Percentiles rank a stretch among this genome's conserved stretches.
phyloP scores from a whole-genome alignment of 2,113 vertebrate genomes.

The Cephalopterus ornatus region DNA sequence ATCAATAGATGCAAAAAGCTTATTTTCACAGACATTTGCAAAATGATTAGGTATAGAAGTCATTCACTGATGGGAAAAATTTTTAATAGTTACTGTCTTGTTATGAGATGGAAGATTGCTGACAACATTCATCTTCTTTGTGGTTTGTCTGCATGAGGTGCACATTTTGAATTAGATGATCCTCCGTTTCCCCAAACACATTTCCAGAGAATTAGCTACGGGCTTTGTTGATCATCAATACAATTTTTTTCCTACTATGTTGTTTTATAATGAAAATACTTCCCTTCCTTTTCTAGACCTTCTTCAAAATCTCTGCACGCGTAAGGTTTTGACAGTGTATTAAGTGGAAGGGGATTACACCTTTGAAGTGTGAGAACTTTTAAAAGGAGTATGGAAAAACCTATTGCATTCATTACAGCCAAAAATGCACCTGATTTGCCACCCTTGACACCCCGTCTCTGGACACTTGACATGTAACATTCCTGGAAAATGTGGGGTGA shows the following conservation, averaged over 20 bases:
- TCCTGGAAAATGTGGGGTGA: background rate
- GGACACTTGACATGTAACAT: background rate
- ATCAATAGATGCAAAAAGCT: background rate
- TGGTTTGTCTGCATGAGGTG: background rate
- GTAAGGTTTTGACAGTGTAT: background rate
- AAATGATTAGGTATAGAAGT: background rate
- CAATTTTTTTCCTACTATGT: background rate
- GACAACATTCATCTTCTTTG: background rate
- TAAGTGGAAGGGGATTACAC: background rate
- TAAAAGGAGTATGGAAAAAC: background rate
- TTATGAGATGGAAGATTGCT: background rate
- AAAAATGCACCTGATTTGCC: background rate
- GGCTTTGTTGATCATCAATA: background rate
- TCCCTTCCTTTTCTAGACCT: background rate
- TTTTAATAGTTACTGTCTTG: background rate
- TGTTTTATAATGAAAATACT: background rate
- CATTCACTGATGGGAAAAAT: background rate
- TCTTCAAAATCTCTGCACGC: background rate
- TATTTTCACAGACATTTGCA: constrained; percentile 1
- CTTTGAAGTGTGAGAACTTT: background rate
- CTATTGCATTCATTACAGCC: background rate
- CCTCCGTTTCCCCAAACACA: background rate
- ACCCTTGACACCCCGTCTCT: background rate
- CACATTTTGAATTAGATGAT: background rate
- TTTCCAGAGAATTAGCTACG: constrained; percentile 15